Evolutionary conservation across 2,113 vertebrate genomes (phyloP).

Genomic region (Oryzias melastigma): DNA sequence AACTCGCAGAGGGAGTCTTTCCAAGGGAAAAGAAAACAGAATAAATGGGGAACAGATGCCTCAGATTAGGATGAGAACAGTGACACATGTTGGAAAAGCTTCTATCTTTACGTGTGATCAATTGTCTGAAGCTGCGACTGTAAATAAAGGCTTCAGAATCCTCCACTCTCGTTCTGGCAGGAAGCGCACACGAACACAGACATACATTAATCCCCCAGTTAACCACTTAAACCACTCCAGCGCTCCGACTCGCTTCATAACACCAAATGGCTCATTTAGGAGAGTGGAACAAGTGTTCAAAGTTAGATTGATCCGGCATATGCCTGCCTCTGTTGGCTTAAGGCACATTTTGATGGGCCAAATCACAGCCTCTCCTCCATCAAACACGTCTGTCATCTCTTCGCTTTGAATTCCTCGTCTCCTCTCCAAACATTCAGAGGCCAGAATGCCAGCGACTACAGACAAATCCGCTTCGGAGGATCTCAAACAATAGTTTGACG

Average conservation of each 20-base stretch:
- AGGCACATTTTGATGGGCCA: constrained; percentile 64
- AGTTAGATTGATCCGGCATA: constrained; percentile 44
- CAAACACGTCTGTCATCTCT: constrained; percentile 59
- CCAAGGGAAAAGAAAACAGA: constrained; percentile 17
- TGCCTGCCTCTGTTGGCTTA: constrained; percentile 68
- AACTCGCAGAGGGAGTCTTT: constrained; percentile 25
- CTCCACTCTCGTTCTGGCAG: no score
- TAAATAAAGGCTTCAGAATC: no score
- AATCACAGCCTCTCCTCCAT: constrained; percentile 63
- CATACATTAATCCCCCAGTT: background rate
- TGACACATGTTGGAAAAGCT: constrained; percentile 21
- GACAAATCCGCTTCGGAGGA: constrained; percentile 13
- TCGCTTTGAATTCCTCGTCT: constrained; percentile 47
- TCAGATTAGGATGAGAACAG: constrained; percentile 38
- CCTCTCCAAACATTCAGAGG: constrained; percentile 41
- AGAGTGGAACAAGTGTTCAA: constrained; percentile 22
- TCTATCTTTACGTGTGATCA: constrained; percentile 20
- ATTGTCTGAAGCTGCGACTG: background rate
- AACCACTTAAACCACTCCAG: constrained; percentile 1
- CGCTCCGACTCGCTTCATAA: constrained; percentile 8
- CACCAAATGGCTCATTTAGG: constrained; percentile 18
- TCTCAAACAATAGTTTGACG: constrained; percentile 29
- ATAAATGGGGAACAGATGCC: constrained; percentile 50
- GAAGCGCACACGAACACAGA: background rate
- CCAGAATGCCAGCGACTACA: constrained; percentile 33